Conservation (phyloP, 2,797 vertebrate species). For the Channallabes apus region DNA sequence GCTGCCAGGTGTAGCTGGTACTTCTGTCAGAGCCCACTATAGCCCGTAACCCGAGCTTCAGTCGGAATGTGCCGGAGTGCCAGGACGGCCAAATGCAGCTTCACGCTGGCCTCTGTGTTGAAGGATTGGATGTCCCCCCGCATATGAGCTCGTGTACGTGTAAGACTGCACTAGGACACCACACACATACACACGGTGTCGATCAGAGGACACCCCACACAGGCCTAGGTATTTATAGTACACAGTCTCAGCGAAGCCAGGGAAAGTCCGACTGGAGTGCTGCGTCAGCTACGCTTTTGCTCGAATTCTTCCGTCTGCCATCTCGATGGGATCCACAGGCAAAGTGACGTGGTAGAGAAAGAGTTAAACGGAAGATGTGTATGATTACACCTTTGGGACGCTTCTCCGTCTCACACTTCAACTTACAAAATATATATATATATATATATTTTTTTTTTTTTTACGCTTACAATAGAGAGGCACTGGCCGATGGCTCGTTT, state of each 20-base stretch:
- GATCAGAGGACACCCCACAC: conserved; percentile 40
- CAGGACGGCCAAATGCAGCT: conserved; percentile 70
- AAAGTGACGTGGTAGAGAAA: not conserved
- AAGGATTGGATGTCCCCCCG: conserved; percentile 64
- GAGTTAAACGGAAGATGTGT: not conserved
- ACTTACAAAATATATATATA: not conserved
- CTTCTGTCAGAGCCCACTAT: conserved; percentile 56
- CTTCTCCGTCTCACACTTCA: not conserved
- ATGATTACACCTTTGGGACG: not conserved
- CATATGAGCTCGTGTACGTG: conserved; percentile 51
- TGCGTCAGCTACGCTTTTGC: conserved; percentile 27
- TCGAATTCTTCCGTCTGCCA: not conserved
- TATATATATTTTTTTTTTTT: too few relatives aligned
- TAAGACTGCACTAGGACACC: conserved; percentile 47
- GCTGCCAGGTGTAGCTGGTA: conserved; percentile 49
- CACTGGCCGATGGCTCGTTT: too few relatives aligned
- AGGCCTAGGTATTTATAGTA: conserved; percentile 46
- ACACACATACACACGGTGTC: conserved; percentile 30
- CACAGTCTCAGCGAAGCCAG: not conserved
- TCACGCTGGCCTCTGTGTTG: conserved; percentile 63
- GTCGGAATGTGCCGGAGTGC: conserved; percentile 62
- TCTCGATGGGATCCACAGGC: not conserved
- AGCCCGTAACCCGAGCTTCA: conserved; percentile 48
- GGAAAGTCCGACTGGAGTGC: conserved; percentile 16
- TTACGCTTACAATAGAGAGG: too few relatives aligned